phyloP scores from a whole-genome alignment of 2,113 vertebrate species.

The Nycticebus coucang region DNA sequence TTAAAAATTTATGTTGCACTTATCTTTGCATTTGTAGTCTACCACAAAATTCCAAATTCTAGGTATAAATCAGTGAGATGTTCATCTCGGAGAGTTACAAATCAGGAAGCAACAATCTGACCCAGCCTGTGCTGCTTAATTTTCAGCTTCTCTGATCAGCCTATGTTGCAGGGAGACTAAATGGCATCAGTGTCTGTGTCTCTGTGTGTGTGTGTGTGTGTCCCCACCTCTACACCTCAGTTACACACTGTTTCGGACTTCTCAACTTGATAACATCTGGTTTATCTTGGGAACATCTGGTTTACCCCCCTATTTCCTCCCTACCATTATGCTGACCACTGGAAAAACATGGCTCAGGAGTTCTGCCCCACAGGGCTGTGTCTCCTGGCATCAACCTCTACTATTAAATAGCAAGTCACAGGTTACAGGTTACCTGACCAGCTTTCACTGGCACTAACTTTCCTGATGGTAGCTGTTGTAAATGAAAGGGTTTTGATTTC shows the following conservation, averaged over 20 bases:
- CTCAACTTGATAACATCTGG: constrained; percentile 62
- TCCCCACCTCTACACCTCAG: constrained; percentile 9
- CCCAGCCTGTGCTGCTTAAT: constrained; percentile 45
- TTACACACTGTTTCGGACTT: constrained; percentile 59
- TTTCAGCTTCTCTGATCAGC: not conserved
- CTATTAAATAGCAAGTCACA: constrained; percentile 72
- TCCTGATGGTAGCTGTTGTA: constrained; percentile 24
- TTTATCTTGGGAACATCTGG: constrained; percentile 68
- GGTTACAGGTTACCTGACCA: constrained; percentile 50
- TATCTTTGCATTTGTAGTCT: constrained; percentile 80
- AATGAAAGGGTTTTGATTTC: constrained; percentile 36
- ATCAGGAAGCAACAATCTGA: constrained; percentile 70
- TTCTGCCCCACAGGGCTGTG: constrained; percentile 66
- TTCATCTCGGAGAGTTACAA: constrained; percentile 69
- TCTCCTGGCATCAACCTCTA: constrained; percentile 70
- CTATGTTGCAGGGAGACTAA: constrained; percentile 26
- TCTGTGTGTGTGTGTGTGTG: not conserved
- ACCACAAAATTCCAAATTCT: constrained; percentile 77
- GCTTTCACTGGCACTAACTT: constrained; percentile 48
- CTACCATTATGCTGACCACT: constrained; percentile 68
- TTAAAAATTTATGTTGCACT: constrained; percentile 81
- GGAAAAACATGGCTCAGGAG: constrained; percentile 73
- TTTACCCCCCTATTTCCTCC: constrained; percentile 76
- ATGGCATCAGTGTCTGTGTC: not conserved
- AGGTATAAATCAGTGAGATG: constrained; percentile 76